phyloP scores from a whole-genome alignment of 2,888 invertebrate genomes.

The Alloscopus bannaensis region DNA sequence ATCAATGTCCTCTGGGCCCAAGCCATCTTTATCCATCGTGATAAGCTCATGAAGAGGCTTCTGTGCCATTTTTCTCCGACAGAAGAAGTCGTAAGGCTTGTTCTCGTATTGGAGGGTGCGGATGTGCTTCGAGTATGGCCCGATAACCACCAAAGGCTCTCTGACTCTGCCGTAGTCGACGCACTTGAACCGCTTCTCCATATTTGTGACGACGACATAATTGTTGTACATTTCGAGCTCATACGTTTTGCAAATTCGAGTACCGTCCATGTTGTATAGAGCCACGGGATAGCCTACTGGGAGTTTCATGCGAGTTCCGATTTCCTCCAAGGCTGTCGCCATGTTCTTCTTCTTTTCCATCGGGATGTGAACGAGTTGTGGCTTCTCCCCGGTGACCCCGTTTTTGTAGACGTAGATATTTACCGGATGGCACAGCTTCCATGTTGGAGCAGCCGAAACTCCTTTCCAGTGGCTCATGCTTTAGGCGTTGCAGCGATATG shows the following conservation, averaged over 20 bases:
- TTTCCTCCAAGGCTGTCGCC: conserved; percentile 43
- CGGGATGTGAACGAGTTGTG: conserved; percentile 56
- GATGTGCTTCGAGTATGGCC: conserved; percentile 55
- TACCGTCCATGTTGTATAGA: conserved; percentile 59
- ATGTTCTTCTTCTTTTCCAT: conserved; percentile 59
- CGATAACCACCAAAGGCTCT: conserved; percentile 58
- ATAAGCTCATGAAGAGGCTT: conserved; percentile 10
- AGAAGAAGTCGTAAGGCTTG: conserved; percentile 23
- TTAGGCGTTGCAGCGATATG: too few relatives aligned
- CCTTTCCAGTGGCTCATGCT: too few relatives aligned
- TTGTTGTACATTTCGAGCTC: conserved; percentile 61
- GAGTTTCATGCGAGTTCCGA: conserved; percentile 51
- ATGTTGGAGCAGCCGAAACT: conserved; percentile 12
- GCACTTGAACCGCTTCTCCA: conserved; percentile 55
- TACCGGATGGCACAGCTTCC: conserved; percentile 53
- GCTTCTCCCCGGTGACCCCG: conserved; percentile 29
- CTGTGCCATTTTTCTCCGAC: conserved; percentile 21
- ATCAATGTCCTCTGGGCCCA: not conserved
- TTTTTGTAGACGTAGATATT: conserved; percentile 64
- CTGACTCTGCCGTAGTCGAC: conserved; percentile 41
- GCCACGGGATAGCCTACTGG: conserved; percentile 54
- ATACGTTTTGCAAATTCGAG: conserved; percentile 35
- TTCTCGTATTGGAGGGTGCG: conserved; percentile 29
- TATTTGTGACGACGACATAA: conserved; percentile 59
- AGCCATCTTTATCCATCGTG: conserved; percentile 7